Base-by-base conservation (phyloP, 1,140 invertebrate species). In the Riptortus pedestris region DNA sequence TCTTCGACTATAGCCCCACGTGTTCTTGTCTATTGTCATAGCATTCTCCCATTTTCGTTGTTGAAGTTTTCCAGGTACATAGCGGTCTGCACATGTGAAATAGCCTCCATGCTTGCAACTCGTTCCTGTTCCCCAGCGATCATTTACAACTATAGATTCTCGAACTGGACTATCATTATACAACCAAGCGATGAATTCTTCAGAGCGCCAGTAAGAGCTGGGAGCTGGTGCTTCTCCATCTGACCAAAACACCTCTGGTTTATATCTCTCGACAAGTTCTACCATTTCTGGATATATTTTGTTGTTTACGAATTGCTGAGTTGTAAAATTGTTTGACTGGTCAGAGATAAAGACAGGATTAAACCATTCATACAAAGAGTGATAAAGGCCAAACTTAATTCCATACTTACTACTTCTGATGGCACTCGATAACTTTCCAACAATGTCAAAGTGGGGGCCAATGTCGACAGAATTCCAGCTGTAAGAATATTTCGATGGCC, bases 161-260 rank as follows among this genome's bases (percentile, higher is more conserved):
- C 86, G 87, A 0, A 97, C 90, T 1, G 94, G 93, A 74, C 92
- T 96, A 5, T 93, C 85, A 74, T 96, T 98, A 70, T 95, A 98
- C 0, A 98, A 77, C 92, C 93, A 98, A 9, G 93, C 86, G 2
- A 98, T 76, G 69, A 91, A 85, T 67, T 87, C 83, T 66, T 81
- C 84, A 0, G 88, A 85, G 33, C 81, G 81, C 85, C 86, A 98
- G 70, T 97, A 98, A 0, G 78, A 77, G 69, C 87, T 84, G 0
- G 80, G 70, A 0, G 87, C 84, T 72, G 91, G 89, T 87, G 88
- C 90, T 68, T 92, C 89, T 0, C 93, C 93, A 75, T 97, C 93
- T 0, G 92, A 91, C 95, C 95, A 98, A 24, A 98, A 74, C 0
- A 98, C 76, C 59, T 93, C 90, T 0, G 95, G 94, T 65, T 87